A percentile compares a stretch with the other conserved stretches of the same genome.
These are phyloP conservation scores for Phoxinus phoxinus DNA, from an alignment of 2,113 vertebrate species.

Conservation along the genomic window DNA sequence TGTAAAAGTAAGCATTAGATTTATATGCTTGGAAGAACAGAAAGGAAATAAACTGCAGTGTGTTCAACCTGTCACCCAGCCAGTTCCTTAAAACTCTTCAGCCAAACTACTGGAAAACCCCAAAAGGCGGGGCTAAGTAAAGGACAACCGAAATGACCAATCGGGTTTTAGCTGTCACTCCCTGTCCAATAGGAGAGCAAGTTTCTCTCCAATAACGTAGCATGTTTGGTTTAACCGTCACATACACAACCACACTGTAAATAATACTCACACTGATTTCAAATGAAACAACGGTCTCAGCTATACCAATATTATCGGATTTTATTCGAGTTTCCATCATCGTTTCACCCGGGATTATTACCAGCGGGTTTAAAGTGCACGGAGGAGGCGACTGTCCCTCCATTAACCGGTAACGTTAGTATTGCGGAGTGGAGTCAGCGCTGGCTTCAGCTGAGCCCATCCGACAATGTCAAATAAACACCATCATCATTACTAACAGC, in stretches of 20 bases:
- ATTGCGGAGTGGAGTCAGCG: not conserved
- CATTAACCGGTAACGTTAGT: slow-evolving; percentile 41
- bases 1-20: not conserved
- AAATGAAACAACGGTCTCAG: slow-evolving; percentile 17
- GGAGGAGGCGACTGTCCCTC: not conserved
- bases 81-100: slow-evolving; percentile 55
- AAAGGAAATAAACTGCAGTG: not conserved
- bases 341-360: not conserved
- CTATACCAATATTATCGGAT: not conserved
- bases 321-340: not conserved
- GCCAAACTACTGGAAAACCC: slow-evolving; percentile 78
- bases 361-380: not conserved
- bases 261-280: slow-evolving; percentile 34
- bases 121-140: slow-evolving; percentile 55
- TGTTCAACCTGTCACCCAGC: not conserved
- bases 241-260: slow-evolving; percentile 40
- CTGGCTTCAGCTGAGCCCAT: not conserved
- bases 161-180: slow-evolving; percentile 26
- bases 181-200: slow-evolving; percentile 53
- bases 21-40: not conserved
- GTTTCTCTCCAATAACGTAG: too few species aligned
- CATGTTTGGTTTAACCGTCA: not conserved
- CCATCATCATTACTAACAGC: slow-evolving; percentile 22
- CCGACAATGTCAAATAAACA: slow-evolving; percentile 36
- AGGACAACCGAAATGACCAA: slow-evolving; percentile 59